A percentile compares a stretch with the other conserved stretches of the same genome.
phyloP scores from a whole-genome alignment of 2,888 invertebrate genomes.

The Xestia ashworthii region DNA sequence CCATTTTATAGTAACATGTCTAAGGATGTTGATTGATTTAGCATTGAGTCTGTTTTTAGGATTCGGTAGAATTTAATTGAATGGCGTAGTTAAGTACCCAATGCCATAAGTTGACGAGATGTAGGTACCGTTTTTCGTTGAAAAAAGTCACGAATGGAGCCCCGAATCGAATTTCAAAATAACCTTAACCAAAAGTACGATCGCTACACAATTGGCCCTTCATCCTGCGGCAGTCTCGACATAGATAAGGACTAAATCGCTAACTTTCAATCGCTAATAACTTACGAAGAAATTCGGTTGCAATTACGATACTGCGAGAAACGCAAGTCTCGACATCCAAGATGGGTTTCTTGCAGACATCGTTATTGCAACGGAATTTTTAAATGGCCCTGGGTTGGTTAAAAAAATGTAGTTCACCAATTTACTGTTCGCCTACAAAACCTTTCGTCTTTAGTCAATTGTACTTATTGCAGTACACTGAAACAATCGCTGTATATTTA shows the following conservation, averaged over 20 bases:
- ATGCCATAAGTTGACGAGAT: background rate
- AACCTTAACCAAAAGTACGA: background rate
- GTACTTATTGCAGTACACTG: background rate
- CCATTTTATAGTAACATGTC: background rate
- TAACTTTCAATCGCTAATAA: too few relatives aligned
- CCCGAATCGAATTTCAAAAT: background rate
- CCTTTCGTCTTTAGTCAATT: background rate
- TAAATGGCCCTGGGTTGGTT: background rate
- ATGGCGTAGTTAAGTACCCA: accelerated
- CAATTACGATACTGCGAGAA: too few relatives aligned
- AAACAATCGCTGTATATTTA: background rate
- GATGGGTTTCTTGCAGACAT: too few relatives aligned
- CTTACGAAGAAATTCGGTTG: too few relatives aligned
- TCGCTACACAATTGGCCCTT: background rate
- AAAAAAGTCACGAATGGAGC: background rate
- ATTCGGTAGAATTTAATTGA: background rate
- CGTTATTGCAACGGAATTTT: too few relatives aligned
- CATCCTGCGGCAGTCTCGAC: background rate
- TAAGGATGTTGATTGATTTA: background rate
- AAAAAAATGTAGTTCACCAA: background rate
- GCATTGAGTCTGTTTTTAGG: background rate
- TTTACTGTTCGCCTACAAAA: background rate
- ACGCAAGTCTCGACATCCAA: too few relatives aligned
- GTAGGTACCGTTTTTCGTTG: background rate
- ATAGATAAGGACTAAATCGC: too few relatives aligned